Evolutionary conservation across 2,797 vertebrate genomes (phyloP).

Genomic region (Acanthiza pusilla): DNA sequence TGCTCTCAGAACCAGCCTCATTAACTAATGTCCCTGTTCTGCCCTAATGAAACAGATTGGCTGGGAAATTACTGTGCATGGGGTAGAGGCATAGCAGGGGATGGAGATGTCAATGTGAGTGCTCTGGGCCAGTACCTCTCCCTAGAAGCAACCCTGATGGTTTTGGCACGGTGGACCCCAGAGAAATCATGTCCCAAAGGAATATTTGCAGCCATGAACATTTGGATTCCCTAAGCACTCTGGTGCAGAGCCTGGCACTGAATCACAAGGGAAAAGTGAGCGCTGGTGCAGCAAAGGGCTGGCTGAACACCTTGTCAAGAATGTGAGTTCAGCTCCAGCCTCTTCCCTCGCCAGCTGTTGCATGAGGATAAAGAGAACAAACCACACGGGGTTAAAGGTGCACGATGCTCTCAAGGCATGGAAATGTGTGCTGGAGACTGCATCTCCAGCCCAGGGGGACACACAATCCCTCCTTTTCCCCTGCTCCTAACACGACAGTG

Average conservation of each 20-base stretch:
- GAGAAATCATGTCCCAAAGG: background rate
- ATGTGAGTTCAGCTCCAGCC: background rate
- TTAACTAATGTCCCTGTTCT: background rate
- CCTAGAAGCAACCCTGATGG: accelerated
- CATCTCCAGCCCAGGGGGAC: background rate
- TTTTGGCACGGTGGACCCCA: background rate
- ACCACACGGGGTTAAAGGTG: background rate
- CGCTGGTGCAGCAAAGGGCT: background rate
- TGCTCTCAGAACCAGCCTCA: background rate
- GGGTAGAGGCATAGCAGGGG: background rate
- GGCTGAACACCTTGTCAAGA: background rate
- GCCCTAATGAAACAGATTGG: background rate
- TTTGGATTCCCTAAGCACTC: background rate
- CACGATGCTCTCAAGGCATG: background rate
- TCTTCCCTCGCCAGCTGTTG: background rate
- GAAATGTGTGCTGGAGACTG: background rate
- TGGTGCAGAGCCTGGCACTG: background rate
- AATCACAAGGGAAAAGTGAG: background rate
- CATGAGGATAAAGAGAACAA: background rate
- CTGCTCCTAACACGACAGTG: background rate
- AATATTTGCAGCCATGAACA: background rate
- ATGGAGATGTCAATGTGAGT: accelerated
- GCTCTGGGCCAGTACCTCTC: accelerated
- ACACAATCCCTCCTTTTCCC: background rate
- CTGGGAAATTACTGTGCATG: background rate